These are phyloP conservation scores for Silvanus unidentatus DNA, from an alignment of 2,888 invertebrate species.

Conservation along the genomic window DNA sequence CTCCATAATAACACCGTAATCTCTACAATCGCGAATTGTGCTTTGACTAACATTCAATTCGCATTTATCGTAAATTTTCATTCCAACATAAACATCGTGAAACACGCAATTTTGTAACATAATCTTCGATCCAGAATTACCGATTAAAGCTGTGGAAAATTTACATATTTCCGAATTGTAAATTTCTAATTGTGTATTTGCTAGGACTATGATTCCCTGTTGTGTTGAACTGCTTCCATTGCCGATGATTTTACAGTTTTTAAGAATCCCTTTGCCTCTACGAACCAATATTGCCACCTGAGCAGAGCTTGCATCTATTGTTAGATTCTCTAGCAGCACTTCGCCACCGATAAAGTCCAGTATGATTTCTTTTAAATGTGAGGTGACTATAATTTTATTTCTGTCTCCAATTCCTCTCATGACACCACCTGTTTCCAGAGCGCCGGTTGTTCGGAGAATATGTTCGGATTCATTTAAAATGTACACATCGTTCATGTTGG, in stretches of 20 bases:
- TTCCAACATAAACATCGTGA: slow-evolving; percentile 35
- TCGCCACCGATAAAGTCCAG: slow-evolving; percentile 51
- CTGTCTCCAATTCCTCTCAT: slow-evolving; percentile 32
- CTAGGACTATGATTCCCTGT: slow-evolving; percentile 51
- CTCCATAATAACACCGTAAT: slow-evolving; percentile 51
- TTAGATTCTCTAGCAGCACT: slow-evolving; percentile 51
- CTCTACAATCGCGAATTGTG: slow-evolving; percentile 45
- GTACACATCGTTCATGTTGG: slow-evolving; percentile 47
- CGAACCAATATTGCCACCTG: slow-evolving; percentile 46
- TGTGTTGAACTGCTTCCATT: slow-evolving; percentile 50
- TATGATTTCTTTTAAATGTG: slow-evolving; percentile 50
- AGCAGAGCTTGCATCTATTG: slow-evolving; percentile 49
- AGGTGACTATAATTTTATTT: slow-evolving; percentile 36
- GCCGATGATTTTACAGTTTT: slow-evolving; percentile 50
- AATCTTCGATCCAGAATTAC: slow-evolving; percentile 43
- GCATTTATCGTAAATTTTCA: slow-evolving; percentile 47
- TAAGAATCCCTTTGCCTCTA: slow-evolving; percentile 45
- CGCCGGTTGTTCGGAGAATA: slow-evolving; percentile 48
- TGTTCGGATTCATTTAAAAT: slow-evolving; percentile 50
- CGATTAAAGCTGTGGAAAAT: slow-evolving; percentile 51
- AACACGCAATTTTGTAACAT: slow-evolving; percentile 38
- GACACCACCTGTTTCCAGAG: slow-evolving; percentile 49
- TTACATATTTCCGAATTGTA: slow-evolving; percentile 48
- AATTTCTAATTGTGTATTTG: slow-evolving; percentile 44
- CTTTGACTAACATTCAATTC: slow-evolving; percentile 38